Percentiles rank a stretch among this genome's conserved stretches.
These are phyloP conservation scores for Salvelinus alpinus DNA, from an alignment of 2,113 vertebrate genomes.

Conservation along the genomic window DNA sequence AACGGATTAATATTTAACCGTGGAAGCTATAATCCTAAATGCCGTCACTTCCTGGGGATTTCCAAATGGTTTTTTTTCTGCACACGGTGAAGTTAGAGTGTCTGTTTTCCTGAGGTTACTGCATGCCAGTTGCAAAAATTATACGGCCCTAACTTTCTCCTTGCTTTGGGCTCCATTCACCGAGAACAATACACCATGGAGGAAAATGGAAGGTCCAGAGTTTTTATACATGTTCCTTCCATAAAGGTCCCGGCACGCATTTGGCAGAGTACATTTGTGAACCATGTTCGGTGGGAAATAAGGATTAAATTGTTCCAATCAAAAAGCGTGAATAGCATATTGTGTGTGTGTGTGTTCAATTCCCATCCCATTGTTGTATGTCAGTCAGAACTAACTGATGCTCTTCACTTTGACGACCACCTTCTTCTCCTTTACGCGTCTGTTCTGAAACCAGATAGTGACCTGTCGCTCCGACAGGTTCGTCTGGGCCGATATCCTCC, in stretches of 20 bases:
- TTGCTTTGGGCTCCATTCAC: slow-evolving; percentile 17
- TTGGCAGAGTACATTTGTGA: slow-evolving; percentile 24
- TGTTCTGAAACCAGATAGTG: slow-evolving; percentile 99
- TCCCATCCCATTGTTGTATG: slow-evolving; percentile 18
- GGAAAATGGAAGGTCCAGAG: slow-evolving; percentile 29
- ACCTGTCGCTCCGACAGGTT: slow-evolving; percentile 98
- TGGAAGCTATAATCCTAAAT: slow-evolving; percentile 85
- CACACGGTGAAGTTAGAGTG: slow-evolving; percentile 49
- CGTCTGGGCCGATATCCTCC: slow-evolving; percentile 94
- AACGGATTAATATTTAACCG: slow-evolving; percentile 90
- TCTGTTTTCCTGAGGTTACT: slow-evolving; percentile 73
- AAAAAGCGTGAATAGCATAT: slow-evolving; percentile 20
- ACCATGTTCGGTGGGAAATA: slow-evolving; percentile 22
- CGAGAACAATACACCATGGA: slow-evolving; percentile 37
- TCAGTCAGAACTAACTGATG: slow-evolving; percentile 79
- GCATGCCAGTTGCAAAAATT: slow-evolving; percentile 65
- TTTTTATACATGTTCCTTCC: slow-evolving; percentile 35
- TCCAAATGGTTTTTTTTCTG: slow-evolving; percentile 46
- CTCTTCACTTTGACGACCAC: slow-evolving; percentile 97
- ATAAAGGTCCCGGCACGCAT: slow-evolving; percentile 45
- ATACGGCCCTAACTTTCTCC: slow-evolving; percentile 18
- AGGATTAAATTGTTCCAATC: slow-evolving; percentile 38
- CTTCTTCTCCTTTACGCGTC: slow-evolving; percentile 99
- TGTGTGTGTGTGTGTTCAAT: slow-evolving; percentile 17
- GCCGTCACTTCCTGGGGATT: slow-evolving; percentile 83